phyloP scores from a whole-genome alignment of 2,113 vertebrate species.

The human region DNA sequence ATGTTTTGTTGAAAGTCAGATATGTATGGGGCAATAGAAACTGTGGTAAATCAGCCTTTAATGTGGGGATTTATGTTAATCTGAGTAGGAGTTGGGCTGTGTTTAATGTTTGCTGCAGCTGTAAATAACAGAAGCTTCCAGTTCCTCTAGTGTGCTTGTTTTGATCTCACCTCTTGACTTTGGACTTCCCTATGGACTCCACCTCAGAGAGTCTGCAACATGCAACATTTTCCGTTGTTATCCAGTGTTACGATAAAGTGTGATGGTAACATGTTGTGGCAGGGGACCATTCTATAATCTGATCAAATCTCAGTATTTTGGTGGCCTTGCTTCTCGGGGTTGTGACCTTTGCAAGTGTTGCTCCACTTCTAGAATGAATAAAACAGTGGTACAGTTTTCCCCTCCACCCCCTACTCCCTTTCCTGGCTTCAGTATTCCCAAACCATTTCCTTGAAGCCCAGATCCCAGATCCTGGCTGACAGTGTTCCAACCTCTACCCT shows the following conservation, averaged over 20 bases:
- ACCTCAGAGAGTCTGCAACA: not conserved
- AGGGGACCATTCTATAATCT: too few species aligned
- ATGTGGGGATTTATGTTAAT: not conserved
- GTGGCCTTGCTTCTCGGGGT: not conserved
- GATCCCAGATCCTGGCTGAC: not conserved
- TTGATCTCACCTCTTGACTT: not conserved
- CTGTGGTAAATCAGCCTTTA: too few species aligned
- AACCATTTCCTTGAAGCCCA: not conserved
- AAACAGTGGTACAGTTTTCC: not conserved
- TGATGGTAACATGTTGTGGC: fast-evolving
- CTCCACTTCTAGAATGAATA: not conserved
- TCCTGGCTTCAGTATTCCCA: not conserved
- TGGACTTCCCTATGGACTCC: not conserved
- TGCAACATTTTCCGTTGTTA: not conserved
- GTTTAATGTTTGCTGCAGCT: not conserved
- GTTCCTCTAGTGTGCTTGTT: not conserved
- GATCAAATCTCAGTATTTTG: not conserved
- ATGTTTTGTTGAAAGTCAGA: not conserved
- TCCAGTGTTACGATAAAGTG: fast-evolving
- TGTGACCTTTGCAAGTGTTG: not conserved
- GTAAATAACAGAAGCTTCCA: too few species aligned
- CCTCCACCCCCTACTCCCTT: not conserved
- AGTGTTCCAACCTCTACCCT: not conserved
- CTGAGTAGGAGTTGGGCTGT: too few species aligned
- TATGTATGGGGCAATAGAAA: too few species aligned